Conservation (phyloP, 2,797 vertebrate genomes). For the Vespertilio murinus region DNA sequence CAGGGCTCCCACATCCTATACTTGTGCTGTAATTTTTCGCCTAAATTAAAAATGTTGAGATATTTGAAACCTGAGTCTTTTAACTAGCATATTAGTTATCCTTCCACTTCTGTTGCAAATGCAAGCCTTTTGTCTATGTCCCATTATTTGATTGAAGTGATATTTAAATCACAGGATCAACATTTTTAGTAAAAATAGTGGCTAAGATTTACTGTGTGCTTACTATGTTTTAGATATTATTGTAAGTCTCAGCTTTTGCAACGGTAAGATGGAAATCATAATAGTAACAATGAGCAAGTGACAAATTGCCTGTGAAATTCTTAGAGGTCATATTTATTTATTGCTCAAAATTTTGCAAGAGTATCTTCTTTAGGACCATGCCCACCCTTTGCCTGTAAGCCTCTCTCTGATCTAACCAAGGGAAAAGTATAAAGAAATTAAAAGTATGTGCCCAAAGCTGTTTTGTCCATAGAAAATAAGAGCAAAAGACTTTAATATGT, state of each 20-base stretch:
- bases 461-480: constrained; percentile 2
- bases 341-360: constrained; percentile 12
- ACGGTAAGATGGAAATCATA: background rate
- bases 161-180: background rate
- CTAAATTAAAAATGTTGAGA: constrained; percentile 62
- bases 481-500: background rate
- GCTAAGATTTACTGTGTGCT: background rate
- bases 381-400: background rate
- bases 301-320: background rate
- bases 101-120: constrained; percentile 29
- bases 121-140: background rate
- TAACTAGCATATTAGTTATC: constrained; percentile 29
- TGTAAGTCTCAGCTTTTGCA: background rate
- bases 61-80: constrained; percentile 63
- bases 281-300: background rate
- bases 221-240: background rate
- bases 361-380: background rate
- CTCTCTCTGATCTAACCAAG: background rate
- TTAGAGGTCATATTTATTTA: constrained; percentile 19
- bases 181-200: background rate
- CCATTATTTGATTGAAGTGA: background rate
- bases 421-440: constrained; percentile 14
- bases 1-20: constrained; percentile 67
- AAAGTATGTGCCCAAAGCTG: background rate
- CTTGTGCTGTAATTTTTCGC: constrained; percentile 55